Evolutionary conservation across 2,797 vertebrate species (phyloP), one percentile per base, ranked within the genome.

Genomic region (Passerculus sandwichensis): DNA sequence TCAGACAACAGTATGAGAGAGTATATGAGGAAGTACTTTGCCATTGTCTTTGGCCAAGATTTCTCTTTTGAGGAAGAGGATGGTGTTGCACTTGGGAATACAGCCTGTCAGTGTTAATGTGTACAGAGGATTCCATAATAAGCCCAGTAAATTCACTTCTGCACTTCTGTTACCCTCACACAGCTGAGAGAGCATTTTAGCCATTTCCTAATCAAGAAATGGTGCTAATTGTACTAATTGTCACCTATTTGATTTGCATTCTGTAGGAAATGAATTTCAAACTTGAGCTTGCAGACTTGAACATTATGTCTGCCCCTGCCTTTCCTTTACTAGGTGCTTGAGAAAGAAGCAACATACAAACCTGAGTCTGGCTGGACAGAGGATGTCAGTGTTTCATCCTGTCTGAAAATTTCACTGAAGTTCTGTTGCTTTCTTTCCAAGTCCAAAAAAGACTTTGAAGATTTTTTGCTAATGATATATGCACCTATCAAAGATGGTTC

Each of bases 371-470:
- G 22, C 47, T 77, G 76, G 50, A 62, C 40, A 83, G 81, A 73
- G 42, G 9, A 20, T 89, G 73, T 73, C 32, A 17, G n/a, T 62
- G 15, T 60, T n/a, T 66, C 85, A n/a, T 42, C 26, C 11, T 53
- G 26, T 47, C 75, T 79, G 78, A 71, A 92, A 85, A 85, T 66
- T 56, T 67, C 71, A 54, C 5, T 1, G 3, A 57, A 74, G 23
- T 71, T 88, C 53, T 67, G 27, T 75, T 88, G 22, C 30, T 74
- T 83, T 53, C 27, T 56, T 92, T 87, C 29, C 21, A 64, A 70
- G 36, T 34, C 50, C 29, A 72, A 29, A 91, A 54, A 70, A 71
- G 3, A 3, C 13, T 70, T 84, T 45, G n/a, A 73, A 66, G 38
- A 16, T 61, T 69, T 8, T 71, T 85, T 80, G 20, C 38, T 90